A percentile compares a stretch with the other conserved stretches of the same genome.
phyloP scores from a whole-genome alignment of 2,888 invertebrate species.

The Pseudococcus viburni region DNA sequence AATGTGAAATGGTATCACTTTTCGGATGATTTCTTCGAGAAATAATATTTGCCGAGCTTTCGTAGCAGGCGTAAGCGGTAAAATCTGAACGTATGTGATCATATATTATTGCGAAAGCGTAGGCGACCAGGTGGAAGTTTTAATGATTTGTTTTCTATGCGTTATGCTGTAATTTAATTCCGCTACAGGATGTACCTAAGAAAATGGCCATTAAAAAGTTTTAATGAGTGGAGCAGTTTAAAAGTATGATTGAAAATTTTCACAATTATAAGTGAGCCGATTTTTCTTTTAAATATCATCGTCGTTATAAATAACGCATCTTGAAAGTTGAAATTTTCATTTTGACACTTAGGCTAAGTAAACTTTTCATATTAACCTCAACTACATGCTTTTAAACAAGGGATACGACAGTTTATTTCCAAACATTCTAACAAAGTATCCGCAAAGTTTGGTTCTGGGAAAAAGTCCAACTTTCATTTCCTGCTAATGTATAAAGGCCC shows the following conservation, averaged over 20 bases:
- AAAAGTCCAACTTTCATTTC: neutral
- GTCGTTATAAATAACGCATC: neutral
- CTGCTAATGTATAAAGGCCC: neutral
- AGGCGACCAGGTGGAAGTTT: constrained; percentile 31
- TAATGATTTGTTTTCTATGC: constrained; percentile 18
- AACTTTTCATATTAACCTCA: constrained; percentile 26
- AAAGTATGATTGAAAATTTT: constrained; percentile 35
- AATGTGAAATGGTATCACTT: neutral
- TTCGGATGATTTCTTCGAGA: neutral
- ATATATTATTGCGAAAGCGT: neutral
- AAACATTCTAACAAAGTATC: neutral
- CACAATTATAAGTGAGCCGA: neutral
- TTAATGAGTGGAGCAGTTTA: constrained; percentile 12
- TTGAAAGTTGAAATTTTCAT: neutral
- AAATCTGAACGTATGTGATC: neutral
- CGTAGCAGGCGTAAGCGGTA: no score
- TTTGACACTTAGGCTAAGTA: neutral
- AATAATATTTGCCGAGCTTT: neutral
- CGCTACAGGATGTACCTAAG: neutral
- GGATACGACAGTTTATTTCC: neutral
- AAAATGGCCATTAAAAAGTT: constrained; percentile 26
- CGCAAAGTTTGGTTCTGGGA: neutral
- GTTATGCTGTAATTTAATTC: neutral
- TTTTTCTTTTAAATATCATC: constrained; percentile 17
- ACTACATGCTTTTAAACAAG: neutral